These are phyloP conservation scores for Nycticryphes semicollaris DNA, from an alignment of 2,113 vertebrate species.

Conservation along the genomic window DNA sequence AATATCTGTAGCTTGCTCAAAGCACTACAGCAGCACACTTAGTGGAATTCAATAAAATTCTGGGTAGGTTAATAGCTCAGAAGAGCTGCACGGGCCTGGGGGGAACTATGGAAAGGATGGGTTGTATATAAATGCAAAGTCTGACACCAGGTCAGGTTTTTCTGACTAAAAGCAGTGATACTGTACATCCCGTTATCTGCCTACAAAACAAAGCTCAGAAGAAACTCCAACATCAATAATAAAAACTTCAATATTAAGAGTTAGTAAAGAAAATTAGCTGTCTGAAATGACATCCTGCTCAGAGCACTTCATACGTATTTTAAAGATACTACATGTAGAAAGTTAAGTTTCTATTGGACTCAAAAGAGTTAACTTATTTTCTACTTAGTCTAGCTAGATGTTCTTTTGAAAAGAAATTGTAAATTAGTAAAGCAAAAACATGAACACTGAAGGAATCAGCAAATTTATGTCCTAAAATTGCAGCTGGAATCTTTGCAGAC, in stretches of 20 bases:
- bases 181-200: not conserved
- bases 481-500: not conserved
- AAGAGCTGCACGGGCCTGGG: not conserved
- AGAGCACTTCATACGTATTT: accelerated
- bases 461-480: not conserved
- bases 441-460: not conserved
- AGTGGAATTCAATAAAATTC: not conserved
- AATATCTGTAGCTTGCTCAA: conserved; percentile 3
- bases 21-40: not conserved
- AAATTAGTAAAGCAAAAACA: not conserved
- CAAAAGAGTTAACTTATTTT: not conserved
- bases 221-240: not conserved
- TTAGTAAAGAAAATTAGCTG: not conserved
- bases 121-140: not conserved
- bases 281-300: not conserved
- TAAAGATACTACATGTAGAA: accelerated
- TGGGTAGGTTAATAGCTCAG: not conserved
- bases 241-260: not conserved
- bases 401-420: not conserved
- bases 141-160: not conserved
- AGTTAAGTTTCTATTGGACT: not conserved
- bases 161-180: not conserved
- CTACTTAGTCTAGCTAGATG: not conserved
- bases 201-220: not conserved
- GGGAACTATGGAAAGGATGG: no score